Conservation (phyloP, 2,888 invertebrate genomes). For the Polietes domitor region DNA sequence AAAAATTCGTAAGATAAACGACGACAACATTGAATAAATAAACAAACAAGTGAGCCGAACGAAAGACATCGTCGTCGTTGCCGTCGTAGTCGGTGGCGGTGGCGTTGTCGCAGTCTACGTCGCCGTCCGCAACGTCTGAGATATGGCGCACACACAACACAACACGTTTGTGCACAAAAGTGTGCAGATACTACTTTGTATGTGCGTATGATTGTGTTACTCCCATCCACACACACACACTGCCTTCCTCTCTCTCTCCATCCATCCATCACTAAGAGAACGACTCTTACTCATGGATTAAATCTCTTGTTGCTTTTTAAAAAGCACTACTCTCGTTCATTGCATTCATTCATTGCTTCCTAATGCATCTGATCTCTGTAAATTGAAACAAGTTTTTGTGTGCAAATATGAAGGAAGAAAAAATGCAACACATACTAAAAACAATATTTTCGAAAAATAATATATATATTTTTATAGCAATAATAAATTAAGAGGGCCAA, state of each 20-base stretch:
- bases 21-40: constrained; percentile 68
- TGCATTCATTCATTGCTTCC: too few relatives aligned
- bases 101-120: not conserved
- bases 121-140: not conserved
- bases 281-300: not conserved
- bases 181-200: not conserved
- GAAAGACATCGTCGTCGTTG: constrained; percentile 46
- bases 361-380: not conserved
- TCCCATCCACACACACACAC: constrained; percentile 18
- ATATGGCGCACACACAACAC: not conserved
- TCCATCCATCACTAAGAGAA: not conserved
- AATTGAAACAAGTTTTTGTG: not conserved
- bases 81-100: constrained; percentile 9
- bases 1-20: constrained; percentile 72
- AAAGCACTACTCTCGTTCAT: not conserved
- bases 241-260: not conserved
- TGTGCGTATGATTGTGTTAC: not conserved
- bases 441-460: too few relatives aligned
- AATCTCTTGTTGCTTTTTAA: not conserved
- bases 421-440: not conserved
- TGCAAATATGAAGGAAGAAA: not conserved
- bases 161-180: not conserved
- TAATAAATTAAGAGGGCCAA: not conserved
- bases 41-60: constrained; percentile 59
- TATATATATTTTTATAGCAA: not conserved